Base-by-base conservation (phyloP, 2,113 vertebrate genomes). In the Sclerurus mexicanus region DNA sequence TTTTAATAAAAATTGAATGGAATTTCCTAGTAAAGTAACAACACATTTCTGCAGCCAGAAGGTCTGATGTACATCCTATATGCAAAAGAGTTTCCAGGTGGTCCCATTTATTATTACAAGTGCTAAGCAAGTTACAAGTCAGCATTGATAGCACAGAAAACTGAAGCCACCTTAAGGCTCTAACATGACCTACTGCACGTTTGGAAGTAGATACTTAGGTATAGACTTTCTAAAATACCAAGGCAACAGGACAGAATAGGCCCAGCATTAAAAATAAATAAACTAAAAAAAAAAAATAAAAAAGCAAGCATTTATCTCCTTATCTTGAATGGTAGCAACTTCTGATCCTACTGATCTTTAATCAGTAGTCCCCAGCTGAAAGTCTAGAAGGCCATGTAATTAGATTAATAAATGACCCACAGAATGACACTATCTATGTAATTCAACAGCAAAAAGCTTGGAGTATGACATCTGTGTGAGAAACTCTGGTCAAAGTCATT, bases 51-150 rank as follows among this genome's bases (percentile, higher is more conserved):
- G 12, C 2, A 68, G 28, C 21, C 58, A 79, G 40, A 69, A 58
- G 25, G 58, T n/a, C n/a, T 79, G 35, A 85, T 19, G 25, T 5
- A 68, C 59, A 79, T n/a, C 23, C 39, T 23, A 21, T 9, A 40
- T 0, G 13, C 4, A 0, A 2, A 39, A 17, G 22, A 37, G 19
- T 10, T 84, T 28, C 35, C 12, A 1, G 0, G 30, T 15, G n/a
- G 53, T 80, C 21, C 56, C 31, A 63, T 1, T 22, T 7, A 66
- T 35, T 55, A 68, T 47, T n/a, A 21, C 24, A 47, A 50, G 17
- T 1, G 13, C n/a, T 55, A 46, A 67, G 7, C 22, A 87, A 80
- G 19, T 64, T 56, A 63, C 30, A 52, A 74, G 30, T 30, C 52
- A 87, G 66, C n/a, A 44, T 1, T 16, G 4, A 53, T 19, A 66